Conservation (phyloP, 2,888 invertebrate species). For the Macrophya annulata region DNA sequence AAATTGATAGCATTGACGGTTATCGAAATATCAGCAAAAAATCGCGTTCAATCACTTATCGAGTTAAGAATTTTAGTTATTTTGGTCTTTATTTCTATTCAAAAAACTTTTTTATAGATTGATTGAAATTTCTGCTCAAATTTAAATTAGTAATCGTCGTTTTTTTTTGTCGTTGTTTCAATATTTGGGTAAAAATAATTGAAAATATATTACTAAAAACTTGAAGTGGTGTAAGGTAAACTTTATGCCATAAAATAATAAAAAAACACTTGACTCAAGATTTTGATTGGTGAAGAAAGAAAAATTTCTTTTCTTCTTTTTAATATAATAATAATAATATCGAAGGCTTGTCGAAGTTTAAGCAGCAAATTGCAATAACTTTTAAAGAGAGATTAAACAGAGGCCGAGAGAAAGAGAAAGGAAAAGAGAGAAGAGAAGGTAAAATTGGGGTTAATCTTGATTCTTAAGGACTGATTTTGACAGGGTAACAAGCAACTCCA, state of each 20-base stretch:
- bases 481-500: neutral
- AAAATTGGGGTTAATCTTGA: constrained; percentile 6
- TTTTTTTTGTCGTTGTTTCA: neutral
- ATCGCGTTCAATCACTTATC: too few relatives aligned
- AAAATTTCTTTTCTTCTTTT: neutral
- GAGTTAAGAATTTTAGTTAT: too few relatives aligned
- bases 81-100: neutral
- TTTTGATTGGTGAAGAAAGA: neutral
- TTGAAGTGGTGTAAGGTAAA: neutral
- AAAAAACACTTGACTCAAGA: constrained; percentile 10
- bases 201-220: neutral
- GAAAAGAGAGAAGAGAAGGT: neutral
- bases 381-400: constrained; percentile 21
- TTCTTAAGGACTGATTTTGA: constrained; percentile 30
- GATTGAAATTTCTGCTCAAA: neutral
- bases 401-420: neutral
- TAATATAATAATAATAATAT: constrained; percentile 24
- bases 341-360: constrained; percentile 8
- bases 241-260: neutral
- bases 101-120: neutral
- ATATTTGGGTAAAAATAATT: neutral
- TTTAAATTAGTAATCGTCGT: constrained; percentile 10
- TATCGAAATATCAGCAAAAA: too few relatives aligned
- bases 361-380: constrained; percentile 40
- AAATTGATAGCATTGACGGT: too few relatives aligned